phyloP scores from a whole-genome alignment of 1,140 invertebrate species.

The Micrasema minimum region DNA sequence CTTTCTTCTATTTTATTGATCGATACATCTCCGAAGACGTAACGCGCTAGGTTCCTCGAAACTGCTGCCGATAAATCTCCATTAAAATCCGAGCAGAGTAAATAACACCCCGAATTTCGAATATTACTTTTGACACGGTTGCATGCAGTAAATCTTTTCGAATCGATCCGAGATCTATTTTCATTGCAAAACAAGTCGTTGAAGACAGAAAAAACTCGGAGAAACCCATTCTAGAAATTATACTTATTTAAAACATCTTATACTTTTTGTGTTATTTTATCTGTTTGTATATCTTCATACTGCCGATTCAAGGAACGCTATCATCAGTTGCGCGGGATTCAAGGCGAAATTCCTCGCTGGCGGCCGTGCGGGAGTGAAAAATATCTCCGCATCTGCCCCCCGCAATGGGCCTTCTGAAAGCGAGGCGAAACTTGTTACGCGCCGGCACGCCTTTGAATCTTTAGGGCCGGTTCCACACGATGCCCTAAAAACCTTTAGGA shows the following conservation, averaged over 20 bases:
- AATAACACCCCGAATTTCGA: no score
- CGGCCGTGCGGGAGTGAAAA: not conserved
- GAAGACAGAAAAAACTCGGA: no score
- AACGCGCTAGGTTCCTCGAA: constrained; percentile 1
- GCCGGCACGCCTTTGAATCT: constrained; percentile 34
- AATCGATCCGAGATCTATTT: no score
- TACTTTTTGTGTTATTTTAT: no score
- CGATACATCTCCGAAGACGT: constrained; percentile 27
- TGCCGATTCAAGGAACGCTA: no score
- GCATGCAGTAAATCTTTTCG: no score
- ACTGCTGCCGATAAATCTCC: constrained; percentile 28
- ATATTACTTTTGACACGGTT: no score
- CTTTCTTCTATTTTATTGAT: constrained; percentile 26
- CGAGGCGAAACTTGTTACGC: constrained; percentile 22
- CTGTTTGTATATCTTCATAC: no score
- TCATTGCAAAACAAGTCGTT: no score
- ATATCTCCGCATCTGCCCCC: constrained; percentile 1
- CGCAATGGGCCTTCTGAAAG: not conserved
- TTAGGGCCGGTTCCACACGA: constrained; percentile 25
- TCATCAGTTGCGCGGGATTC: constrained; percentile 13
- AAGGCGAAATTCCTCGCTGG: constrained; percentile 28
- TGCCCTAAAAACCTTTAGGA: constrained; percentile 15
- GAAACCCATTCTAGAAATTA: no score
- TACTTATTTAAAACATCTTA: no score
- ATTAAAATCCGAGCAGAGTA: not conserved